Conservation (phyloP, 2,797 vertebrate species). For the Melanotaenia nigrans region DNA sequence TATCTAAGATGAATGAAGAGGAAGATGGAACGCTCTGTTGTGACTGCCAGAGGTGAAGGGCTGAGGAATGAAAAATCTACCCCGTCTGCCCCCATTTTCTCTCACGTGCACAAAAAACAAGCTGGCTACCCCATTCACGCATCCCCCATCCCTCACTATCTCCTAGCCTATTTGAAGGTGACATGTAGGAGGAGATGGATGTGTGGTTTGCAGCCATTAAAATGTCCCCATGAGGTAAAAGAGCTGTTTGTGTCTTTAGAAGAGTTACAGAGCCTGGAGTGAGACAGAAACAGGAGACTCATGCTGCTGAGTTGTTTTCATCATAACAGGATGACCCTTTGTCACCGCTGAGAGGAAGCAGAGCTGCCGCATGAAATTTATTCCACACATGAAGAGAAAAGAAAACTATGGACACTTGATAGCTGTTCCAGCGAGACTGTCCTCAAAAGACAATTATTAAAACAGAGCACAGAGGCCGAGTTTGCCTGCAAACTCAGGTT, state of each 20-base stretch:
- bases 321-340: conserved; percentile 70
- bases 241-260: conserved; percentile 74
- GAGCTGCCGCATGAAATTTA: conserved; percentile 50
- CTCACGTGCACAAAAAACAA: conserved; percentile 25
- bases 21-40: conserved; percentile 79
- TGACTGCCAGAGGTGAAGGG: conserved; percentile 73
- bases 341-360: conserved; percentile 59
- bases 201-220: conserved; percentile 77
- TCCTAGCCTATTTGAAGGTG: conserved; percentile 76
- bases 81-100: conserved; percentile 49
- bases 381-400: conserved; percentile 31
- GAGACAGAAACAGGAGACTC: conserved; percentile 69
- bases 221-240: conserved; percentile 74
- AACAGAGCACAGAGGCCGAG: conserved; percentile 9
- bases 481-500: conserved; percentile 13
- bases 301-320: conserved; percentile 67
- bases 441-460: conserved; percentile 37
- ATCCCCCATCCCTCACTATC: conserved; percentile 51
- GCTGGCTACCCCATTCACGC: background rate
- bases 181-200: conserved; percentile 78
- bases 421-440: conserved; percentile 42
- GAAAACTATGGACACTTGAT: conserved; percentile 23
- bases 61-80: conserved; percentile 76
- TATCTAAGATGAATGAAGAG: conserved; percentile 79
- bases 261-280: conserved; percentile 71